Evolutionary conservation across 2,113 vertebrate species (phyloP).

Genomic region (Eurypyga helias): DNA sequence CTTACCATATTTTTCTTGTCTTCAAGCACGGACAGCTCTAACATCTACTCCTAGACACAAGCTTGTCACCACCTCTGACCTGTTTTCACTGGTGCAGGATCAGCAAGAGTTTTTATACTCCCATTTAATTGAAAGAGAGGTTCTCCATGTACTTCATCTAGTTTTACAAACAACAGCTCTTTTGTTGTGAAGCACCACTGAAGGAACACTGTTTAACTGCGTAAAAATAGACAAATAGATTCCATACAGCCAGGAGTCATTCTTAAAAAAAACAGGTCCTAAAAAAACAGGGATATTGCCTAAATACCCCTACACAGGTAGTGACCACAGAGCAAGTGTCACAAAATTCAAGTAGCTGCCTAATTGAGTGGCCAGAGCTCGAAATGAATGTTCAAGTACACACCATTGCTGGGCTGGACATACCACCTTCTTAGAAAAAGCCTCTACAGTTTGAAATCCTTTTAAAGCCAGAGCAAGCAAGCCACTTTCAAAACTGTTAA

Average conservation of each 20-base stretch:
- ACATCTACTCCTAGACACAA: neutral
- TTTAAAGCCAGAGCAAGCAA: neutral
- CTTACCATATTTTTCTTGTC: neutral
- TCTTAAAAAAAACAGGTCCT: too few relatives aligned
- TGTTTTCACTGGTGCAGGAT: neutral
- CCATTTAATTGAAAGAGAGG: neutral
- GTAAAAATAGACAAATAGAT: neutral
- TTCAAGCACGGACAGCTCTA: neutral
- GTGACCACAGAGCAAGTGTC: neutral
- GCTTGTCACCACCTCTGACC: neutral
- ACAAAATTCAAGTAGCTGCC: neutral
- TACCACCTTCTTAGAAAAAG: neutral
- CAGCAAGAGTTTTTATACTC: neutral
- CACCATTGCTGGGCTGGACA: neutral
- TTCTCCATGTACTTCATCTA: neutral
- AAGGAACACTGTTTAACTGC: neutral
- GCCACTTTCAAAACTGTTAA: neutral
- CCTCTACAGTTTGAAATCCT: neutral
- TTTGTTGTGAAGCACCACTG: neutral
- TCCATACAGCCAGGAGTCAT: neutral
- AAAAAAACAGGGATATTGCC: too few relatives aligned
- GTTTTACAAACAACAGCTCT: neutral
- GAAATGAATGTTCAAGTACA: neutral
- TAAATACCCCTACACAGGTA: neutral
- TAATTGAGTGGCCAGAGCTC: neutral